Percentiles rank a stretch among this genome's conserved stretches.
These are phyloP conservation scores for Leucozona laternaria DNA, from an alignment of 2,888 invertebrate species.

Conservation along the genomic window DNA sequence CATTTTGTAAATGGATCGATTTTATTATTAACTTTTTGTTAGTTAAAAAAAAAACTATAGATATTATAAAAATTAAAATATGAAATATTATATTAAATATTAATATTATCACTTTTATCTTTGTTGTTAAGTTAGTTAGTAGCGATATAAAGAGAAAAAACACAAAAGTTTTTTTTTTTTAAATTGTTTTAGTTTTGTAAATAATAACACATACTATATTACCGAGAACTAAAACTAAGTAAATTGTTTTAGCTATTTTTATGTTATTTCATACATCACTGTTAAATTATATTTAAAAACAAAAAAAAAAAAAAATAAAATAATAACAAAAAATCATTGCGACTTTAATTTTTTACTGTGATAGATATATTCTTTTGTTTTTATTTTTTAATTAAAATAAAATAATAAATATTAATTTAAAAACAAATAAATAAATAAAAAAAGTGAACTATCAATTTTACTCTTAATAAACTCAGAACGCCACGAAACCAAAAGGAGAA, in stretches of 20 bases:
- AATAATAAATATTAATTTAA: slow-evolving; percentile 17
- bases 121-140: slow-evolving; percentile 76
- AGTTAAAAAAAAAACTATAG: slow-evolving; percentile 74
- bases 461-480: slow-evolving; percentile 43
- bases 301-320: slow-evolving; percentile 42
- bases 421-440: no score
- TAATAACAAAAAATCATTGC: slow-evolving; percentile 73
- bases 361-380: slow-evolving; percentile 80
- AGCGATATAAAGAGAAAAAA: slow-evolving; percentile 71
- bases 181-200: slow-evolving; percentile 66
- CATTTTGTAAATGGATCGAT: slow-evolving; percentile 84
- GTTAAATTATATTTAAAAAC: slow-evolving; percentile 67
- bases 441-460: slow-evolving; percentile 51
- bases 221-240: slow-evolving; percentile 42
- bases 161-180: slow-evolving; percentile 37
- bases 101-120: slow-evolving; percentile 72
- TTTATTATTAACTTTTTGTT: slow-evolving; percentile 79
- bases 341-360: slow-evolving; percentile 82
- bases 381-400: slow-evolving; percentile 51
- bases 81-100: slow-evolving; percentile 63
- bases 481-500: slow-evolving; percentile 70
- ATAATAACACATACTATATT: slow-evolving; percentile 53
- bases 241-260: slow-evolving; percentile 54
- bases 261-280: slow-evolving; percentile 72
- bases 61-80: slow-evolving; percentile 55